Evolutionary conservation across 2,797 vertebrate genomes (phyloP).

Genomic region (Crocodylus rhombifer): DNA sequence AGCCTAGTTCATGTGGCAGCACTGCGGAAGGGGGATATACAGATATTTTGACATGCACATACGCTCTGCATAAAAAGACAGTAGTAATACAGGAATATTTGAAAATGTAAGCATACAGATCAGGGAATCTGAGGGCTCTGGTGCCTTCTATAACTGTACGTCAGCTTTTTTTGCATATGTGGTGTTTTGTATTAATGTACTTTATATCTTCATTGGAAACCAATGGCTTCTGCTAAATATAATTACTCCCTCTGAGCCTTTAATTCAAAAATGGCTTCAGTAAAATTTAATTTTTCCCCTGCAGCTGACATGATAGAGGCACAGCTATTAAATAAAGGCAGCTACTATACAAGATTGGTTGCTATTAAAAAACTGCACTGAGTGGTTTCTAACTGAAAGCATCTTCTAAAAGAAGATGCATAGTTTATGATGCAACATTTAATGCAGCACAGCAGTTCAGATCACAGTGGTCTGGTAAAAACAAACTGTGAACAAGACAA

Average conservation of each 20-base stretch:
- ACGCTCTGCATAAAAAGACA: slow-evolving; percentile 30
- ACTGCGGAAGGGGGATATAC: background rate
- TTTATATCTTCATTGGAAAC: slow-evolving; percentile 16
- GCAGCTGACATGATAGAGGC: slow-evolving; percentile 42
- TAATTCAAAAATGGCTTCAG: slow-evolving; percentile 51
- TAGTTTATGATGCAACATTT: background rate
- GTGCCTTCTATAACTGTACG: slow-evolving; percentile 64
- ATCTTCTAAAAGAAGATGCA: slow-evolving; percentile 18
- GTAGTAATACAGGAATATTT: slow-evolving; percentile 12
- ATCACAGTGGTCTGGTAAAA: background rate
- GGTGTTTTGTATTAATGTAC: slow-evolving; percentile 57
- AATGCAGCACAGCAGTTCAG: background rate
- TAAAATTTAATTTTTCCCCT: slow-evolving; percentile 29
- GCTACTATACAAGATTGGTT: background rate
- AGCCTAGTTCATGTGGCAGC: background rate
- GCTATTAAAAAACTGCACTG: slow-evolving; percentile 12
- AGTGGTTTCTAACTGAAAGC: background rate
- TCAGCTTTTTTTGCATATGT: slow-evolving; percentile 57
- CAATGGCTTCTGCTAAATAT: slow-evolving; percentile 16
- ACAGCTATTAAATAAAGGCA: slow-evolving; percentile 35
- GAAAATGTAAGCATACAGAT: slow-evolving; percentile 52
- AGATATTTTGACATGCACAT: slow-evolving; percentile 20
- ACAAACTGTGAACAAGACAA: slow-evolving; percentile 38
- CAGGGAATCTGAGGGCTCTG: slow-evolving; percentile 68
- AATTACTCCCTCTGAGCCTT: slow-evolving; percentile 49